Evolutionary conservation across 2,888 invertebrate genomes (phyloP).

Genomic region (Drosophila paramelanica): DNA sequence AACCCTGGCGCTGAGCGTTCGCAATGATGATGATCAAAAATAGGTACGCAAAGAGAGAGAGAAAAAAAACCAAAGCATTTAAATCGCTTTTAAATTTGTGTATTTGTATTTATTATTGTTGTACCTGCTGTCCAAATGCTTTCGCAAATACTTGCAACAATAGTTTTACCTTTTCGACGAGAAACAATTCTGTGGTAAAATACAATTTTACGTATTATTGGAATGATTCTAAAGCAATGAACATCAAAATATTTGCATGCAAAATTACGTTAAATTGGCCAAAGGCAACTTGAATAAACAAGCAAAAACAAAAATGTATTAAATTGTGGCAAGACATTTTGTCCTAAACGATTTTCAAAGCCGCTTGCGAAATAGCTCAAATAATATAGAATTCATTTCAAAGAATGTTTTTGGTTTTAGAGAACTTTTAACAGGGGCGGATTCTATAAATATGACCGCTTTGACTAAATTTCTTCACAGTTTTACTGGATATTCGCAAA

Average conservation of each 20-base stretch:
- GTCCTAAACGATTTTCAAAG: neutral
- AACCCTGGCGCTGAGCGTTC: conserved; percentile 17
- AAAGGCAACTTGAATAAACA: conserved; percentile 12
- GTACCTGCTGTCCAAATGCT: conserved; percentile 2
- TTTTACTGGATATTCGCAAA: neutral
- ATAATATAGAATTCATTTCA: neutral
- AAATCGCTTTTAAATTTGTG: conserved; percentile 19
- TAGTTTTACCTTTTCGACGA: neutral
- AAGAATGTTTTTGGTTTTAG: neutral
- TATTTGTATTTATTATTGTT: conserved; percentile 10
- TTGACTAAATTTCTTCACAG: no score
- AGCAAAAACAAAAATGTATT: neutral
- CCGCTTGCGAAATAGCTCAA: no score
- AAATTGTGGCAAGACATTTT: neutral
- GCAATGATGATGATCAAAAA: conserved; percentile 37
- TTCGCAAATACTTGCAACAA: conserved; percentile 1
- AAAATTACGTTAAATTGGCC: conserved; percentile 35
- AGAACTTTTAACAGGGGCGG: neutral
- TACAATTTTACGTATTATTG: conserved; percentile 4
- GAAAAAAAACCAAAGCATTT: conserved; percentile 26
- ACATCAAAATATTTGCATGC: conserved; percentile 38
- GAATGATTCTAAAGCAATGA: conserved; percentile 4
- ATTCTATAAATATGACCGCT: no score
- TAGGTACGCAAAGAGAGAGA: conserved; percentile 19
- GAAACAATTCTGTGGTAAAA: conserved; percentile 9